Evolutionary conservation across 2,797 vertebrate genomes (phyloP).

Genomic region (Melanogrammus aeglefinus): DNA sequence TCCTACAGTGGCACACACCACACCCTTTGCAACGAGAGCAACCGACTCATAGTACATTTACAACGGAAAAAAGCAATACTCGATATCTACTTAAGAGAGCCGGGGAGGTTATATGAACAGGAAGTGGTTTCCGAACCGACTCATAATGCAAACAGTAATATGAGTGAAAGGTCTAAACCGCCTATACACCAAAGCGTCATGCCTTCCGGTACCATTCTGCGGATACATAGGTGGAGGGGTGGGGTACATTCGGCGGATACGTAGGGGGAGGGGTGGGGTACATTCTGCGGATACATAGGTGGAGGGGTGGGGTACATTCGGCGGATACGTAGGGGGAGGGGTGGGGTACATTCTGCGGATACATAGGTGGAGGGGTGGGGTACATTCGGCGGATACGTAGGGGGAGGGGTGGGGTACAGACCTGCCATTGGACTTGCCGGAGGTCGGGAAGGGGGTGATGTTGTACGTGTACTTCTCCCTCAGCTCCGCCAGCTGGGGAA

Average conservation of each 20-base stretch:
- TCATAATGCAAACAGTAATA: not conserved
- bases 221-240: not conserved
- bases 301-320: not conserved
- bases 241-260: not conserved
- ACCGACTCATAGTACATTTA: not conserved
- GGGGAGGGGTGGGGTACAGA: constrained; percentile 22
- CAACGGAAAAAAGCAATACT: not conserved
- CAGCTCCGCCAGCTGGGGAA: constrained; percentile 92
- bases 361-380: not conserved
- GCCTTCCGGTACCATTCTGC: not conserved
- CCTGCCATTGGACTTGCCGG: constrained; percentile 81
- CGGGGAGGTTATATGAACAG: not conserved
- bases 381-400: not conserved
- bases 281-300: not conserved
- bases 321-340: not conserved
- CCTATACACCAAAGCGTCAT: not conserved
- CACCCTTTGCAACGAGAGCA: not conserved
- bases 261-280: not conserved
- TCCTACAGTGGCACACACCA: not conserved
- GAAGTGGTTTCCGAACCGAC: not conserved
- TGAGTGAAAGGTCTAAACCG: not conserved
- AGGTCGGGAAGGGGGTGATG: constrained; percentile 93
- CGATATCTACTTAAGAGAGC: not conserved
- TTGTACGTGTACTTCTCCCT: constrained; percentile 99
- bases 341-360: not conserved